These are phyloP conservation scores for Melospiza georgiana DNA, from an alignment of 2,113 vertebrate genomes.

Conservation along the genomic window DNA sequence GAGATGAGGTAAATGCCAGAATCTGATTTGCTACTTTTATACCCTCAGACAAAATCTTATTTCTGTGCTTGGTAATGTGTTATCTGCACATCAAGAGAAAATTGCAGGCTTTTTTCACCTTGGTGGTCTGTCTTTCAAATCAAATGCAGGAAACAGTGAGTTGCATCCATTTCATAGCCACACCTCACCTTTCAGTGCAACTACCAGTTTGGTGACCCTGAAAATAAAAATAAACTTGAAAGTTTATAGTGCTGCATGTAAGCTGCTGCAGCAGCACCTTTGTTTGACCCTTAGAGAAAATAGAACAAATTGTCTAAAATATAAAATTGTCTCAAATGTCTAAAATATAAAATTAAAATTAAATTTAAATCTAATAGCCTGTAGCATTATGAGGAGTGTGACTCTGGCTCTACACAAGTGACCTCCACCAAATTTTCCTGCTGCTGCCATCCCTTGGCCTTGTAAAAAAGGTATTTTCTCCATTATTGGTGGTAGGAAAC, in stretches of 20 bases:
- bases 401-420: background rate
- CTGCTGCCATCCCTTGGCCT: background rate
- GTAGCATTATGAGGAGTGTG: rapidly evolving
- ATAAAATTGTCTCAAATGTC: background rate
- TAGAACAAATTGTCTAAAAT: background rate
- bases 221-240: background rate
- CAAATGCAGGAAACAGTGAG: background rate
- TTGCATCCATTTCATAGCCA: background rate
- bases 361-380: background rate
- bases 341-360: background rate
- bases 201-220: background rate
- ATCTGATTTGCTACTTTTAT: background rate
- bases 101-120: background rate
- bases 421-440: background rate
- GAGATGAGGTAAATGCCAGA: background rate
- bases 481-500: background rate
- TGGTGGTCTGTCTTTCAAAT: background rate
- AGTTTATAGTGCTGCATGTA: background rate
- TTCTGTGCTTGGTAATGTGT: background rate
- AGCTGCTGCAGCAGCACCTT: background rate
- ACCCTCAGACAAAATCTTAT: background rate
- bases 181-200: background rate
- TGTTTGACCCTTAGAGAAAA: background rate
- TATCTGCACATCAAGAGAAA: background rate
- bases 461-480: background rate